A percentile compares a stretch with the other conserved stretches of the same genome.
phyloP scores from a whole-genome alignment of 2,113 vertebrate genomes.

The Martes martes region DNA sequence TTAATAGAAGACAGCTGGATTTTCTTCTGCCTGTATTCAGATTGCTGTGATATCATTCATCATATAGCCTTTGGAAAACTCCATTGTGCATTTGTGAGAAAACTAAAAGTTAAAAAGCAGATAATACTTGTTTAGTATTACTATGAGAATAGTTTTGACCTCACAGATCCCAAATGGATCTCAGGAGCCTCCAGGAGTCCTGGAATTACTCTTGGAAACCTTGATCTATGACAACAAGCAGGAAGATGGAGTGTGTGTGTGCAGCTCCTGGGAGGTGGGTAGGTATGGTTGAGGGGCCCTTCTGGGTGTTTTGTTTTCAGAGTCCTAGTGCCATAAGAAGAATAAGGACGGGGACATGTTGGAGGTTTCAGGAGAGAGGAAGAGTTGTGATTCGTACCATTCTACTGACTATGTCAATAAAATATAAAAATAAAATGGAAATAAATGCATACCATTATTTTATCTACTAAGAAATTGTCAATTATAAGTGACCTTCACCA shows the following conservation, averaged over 20 bases:
- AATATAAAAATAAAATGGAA: conserved; percentile 1
- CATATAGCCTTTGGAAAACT: not conserved
- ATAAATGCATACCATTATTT: not conserved
- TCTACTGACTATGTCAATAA: not conserved
- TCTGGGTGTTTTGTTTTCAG: not conserved
- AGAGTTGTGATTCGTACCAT: not conserved
- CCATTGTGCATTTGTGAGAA: not conserved
- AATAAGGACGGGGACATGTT: not conserved
- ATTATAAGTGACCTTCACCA: not conserved
- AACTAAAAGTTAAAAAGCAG: not conserved
- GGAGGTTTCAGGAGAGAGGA: not conserved
- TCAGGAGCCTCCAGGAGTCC: not conserved
- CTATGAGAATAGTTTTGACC: not conserved
- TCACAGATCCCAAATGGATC: not conserved
- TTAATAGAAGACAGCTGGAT: not conserved
- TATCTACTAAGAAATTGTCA: not conserved
- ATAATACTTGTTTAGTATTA: not conserved
- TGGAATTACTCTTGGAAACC: not conserved
- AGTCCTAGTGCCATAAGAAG: not conserved
- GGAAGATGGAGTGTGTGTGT: not conserved
- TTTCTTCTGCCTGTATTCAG: not conserved
- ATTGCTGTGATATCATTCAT: not conserved
- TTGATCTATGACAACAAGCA: not conserved
- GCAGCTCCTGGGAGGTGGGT: not conserved
- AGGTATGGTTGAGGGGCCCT: not conserved